Conservation (phyloP, 2,113 vertebrate genomes). For the Argyrosomus japonicus region DNA sequence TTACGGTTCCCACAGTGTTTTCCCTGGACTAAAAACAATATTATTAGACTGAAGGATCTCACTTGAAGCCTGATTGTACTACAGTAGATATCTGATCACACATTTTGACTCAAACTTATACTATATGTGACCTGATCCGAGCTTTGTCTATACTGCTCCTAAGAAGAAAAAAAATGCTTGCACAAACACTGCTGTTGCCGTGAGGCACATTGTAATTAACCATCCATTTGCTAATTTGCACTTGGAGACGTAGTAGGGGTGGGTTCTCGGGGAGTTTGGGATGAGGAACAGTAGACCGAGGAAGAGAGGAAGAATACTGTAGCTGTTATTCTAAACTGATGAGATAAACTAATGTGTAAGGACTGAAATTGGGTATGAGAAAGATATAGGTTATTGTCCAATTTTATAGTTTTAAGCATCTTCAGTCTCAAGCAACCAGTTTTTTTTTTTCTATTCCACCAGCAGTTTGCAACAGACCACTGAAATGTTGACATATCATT, state of each 20-base stretch:
- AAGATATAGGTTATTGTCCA: not conserved
- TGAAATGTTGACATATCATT: constrained; percentile 9
- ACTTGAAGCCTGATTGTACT: not conserved
- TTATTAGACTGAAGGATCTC: not conserved
- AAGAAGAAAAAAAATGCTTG: not conserved
- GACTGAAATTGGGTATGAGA: not conserved
- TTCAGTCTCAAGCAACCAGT: not conserved
- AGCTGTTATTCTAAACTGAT: constrained; percentile 37
- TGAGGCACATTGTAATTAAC: constrained; percentile 78
- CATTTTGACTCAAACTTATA: not conserved
- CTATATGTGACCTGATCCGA: constrained; percentile 5
- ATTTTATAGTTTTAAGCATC: not conserved
- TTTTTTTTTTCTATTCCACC: not conserved
- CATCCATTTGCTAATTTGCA: constrained; percentile 70
- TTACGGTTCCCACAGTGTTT: not conserved
- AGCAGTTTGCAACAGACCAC: not conserved
- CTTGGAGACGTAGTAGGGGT: constrained; percentile 60
- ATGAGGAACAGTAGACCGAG: constrained; percentile 19
- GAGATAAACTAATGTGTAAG: constrained; percentile 19
- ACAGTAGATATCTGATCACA: constrained; percentile 7
- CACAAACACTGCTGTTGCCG: constrained; percentile 65
- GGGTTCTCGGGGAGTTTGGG: constrained; percentile 58
- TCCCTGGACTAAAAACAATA: not conserved
- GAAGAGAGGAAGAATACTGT: constrained; percentile 40
- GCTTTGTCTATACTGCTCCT: not conserved